Evolutionary conservation across 1,140 invertebrate genomes (phyloP).

Genomic region (Zaprionus africanus): DNA sequence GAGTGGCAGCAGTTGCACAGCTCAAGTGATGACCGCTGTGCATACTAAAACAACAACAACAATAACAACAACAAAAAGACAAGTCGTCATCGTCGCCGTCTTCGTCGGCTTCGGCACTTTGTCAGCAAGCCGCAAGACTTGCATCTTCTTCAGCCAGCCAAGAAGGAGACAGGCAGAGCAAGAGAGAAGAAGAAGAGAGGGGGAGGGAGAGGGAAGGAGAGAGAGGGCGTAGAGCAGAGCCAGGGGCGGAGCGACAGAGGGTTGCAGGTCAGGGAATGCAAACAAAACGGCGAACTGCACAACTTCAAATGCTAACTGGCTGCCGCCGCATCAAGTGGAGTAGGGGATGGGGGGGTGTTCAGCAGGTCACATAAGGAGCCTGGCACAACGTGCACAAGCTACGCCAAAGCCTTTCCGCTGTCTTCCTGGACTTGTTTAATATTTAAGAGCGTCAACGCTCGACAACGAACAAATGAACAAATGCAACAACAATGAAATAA

Average conservation of each 20-base stretch:
- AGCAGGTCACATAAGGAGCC: not conserved
- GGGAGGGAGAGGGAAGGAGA: no score
- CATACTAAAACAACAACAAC: constrained; percentile 4
- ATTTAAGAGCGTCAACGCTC: constrained; percentile 69
- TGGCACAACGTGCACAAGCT: constrained; percentile 57
- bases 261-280: constrained; percentile 38
- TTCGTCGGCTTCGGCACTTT: constrained; percentile 26
- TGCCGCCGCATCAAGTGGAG: not conserved
- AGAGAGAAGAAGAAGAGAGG: not conserved
- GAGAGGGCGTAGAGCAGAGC: no score
- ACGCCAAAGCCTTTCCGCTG: not conserved
- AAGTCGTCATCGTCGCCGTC: not conserved
- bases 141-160: constrained; percentile 13
- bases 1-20: constrained; percentile 18
- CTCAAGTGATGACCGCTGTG: constrained; percentile 33
- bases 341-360: no score
- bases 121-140: constrained; percentile 40
- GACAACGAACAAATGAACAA: constrained; percentile 43
- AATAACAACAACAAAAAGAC: not conserved
- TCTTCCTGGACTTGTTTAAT: constrained; percentile 57
- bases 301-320: constrained; percentile 64
- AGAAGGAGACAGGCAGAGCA: constrained; percentile 13
- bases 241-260: constrained; percentile 9
- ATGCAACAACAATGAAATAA: constrained; percentile 14
- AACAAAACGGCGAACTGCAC: constrained; percentile 51